Conservation (phyloP, 2,113 vertebrate genomes). For the Myotis brandtii region DNA sequence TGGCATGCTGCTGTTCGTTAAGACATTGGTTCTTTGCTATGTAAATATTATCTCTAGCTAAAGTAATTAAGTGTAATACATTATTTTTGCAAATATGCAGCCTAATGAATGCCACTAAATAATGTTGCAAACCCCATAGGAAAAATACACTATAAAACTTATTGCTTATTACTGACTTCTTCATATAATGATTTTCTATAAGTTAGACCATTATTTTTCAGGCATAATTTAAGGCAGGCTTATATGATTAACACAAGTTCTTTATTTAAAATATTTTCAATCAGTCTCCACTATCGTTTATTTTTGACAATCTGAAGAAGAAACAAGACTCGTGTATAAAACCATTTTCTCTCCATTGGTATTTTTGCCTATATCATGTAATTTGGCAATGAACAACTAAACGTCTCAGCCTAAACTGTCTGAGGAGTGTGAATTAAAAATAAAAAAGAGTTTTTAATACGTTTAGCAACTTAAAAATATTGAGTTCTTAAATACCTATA, state of each 20-base stretch:
- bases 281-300: not conserved
- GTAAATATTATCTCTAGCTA: slow-evolving; percentile 43
- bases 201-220: not conserved
- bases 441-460: not conserved
- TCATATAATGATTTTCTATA: slow-evolving; percentile 26
- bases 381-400: slow-evolving; percentile 29
- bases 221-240: not conserved
- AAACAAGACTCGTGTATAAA: not conserved
- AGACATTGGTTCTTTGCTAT: slow-evolving; percentile 50
- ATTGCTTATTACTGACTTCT: not conserved
- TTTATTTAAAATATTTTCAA: slow-evolving; percentile 45
- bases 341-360: not conserved
- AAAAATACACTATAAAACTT: slow-evolving; percentile 19
- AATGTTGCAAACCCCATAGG: slow-evolving; percentile 1
- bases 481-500: not conserved
- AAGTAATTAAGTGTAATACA: slow-evolving; percentile 20
- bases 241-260: not conserved
- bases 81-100: slow-evolving; percentile 27
- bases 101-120: slow-evolving; percentile 31
- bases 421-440: not conserved
- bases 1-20: slow-evolving; percentile 18
- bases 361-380: slow-evolving; percentile 28
- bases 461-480: not conserved
- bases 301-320: not conserved
- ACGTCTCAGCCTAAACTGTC: slow-evolving; percentile 37